Conservation (phyloP, 2,113 vertebrate species). For the Cyanoliseus patagonus region DNA sequence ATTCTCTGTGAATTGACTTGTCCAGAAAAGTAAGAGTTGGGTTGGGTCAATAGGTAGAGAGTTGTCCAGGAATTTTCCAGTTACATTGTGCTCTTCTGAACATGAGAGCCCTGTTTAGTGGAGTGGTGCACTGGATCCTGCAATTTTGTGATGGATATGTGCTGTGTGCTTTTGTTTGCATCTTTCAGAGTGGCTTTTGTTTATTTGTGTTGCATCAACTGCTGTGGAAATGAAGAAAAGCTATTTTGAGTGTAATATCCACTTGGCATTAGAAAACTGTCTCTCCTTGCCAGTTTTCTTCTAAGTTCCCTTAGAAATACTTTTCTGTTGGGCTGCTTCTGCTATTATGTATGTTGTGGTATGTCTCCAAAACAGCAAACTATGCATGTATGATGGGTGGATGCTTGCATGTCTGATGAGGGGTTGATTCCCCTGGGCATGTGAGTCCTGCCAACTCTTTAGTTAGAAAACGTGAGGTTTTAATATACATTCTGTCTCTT, state of each 20-base stretch:
- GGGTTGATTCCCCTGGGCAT: neutral
- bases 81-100: neutral
- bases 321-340: neutral
- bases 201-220: constrained; percentile 9
- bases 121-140: neutral
- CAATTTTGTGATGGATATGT: neutral
- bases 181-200: neutral
- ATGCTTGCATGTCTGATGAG: constrained; percentile 39
- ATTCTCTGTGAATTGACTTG: neutral
- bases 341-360: neutral
- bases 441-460: constrained; percentile 18
- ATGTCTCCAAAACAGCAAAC: neutral
- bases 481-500: constrained; percentile 2
- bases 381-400: neutral
- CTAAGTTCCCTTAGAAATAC: neutral
- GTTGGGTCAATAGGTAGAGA: neutral
- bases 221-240: constrained; percentile 21
- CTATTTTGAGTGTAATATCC: neutral
- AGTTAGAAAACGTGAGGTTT: constrained; percentile 16
- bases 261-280: neutral
- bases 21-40: neutral
- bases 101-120: neutral
- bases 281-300: constrained; percentile 6
- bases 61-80: neutral
- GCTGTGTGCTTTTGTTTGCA: constrained; percentile 7